Percentiles rank a stretch among this genome's conserved stretches.
phyloP scores from a whole-genome alignment of 2,113 vertebrate genomes.

The Setophaga petechia region DNA sequence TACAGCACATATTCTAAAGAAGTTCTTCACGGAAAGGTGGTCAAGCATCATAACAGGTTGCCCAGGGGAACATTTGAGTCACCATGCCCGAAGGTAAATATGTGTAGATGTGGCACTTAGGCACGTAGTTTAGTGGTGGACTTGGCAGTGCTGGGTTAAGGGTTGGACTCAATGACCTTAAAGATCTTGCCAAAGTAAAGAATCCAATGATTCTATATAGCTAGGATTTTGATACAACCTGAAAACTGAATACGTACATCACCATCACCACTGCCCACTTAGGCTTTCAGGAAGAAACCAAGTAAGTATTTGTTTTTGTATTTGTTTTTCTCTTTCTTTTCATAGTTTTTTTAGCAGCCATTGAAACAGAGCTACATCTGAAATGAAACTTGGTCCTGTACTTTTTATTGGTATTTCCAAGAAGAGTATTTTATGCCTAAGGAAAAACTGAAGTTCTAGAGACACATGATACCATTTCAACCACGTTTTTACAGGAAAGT shows the following conservation, averaged over 20 bases:
- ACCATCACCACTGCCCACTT: fast-evolving
- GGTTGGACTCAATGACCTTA: not conserved
- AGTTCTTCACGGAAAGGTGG: not conserved
- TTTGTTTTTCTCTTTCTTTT: not conserved
- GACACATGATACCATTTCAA: not conserved
- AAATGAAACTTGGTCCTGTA: not conserved
- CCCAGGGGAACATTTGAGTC: not conserved
- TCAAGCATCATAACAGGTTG: not conserved
- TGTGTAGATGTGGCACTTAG: not conserved
- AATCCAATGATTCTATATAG: not conserved
- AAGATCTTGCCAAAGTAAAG: not conserved
- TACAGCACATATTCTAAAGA: not conserved
- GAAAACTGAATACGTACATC: not conserved
- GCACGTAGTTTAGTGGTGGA: not conserved
- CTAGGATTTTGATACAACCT: not conserved
- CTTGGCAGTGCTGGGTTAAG: not conserved
- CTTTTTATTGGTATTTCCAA: not conserved
- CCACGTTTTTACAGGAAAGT: not conserved
- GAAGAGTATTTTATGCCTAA: not conserved
- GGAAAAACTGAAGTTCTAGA: not conserved
- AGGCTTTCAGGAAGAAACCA: not conserved
- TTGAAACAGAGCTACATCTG: not conserved
- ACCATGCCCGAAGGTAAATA: not conserved
- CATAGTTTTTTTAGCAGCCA: not conserved
- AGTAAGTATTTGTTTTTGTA: not conserved